phyloP scores from a whole-genome alignment of 2,888 invertebrate species.

The Serripes groenlandicus region DNA sequence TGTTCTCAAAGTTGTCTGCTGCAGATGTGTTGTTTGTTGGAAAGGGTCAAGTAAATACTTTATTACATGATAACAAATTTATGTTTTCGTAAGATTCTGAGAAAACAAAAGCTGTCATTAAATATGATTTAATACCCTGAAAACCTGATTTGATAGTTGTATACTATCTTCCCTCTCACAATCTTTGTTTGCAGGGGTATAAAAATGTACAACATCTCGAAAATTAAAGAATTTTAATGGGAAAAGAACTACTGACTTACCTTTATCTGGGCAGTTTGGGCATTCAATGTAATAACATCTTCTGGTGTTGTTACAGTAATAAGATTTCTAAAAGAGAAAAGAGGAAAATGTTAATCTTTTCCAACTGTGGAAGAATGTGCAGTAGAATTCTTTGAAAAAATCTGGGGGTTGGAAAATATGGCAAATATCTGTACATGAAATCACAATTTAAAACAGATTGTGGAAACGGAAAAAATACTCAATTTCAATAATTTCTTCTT shows the following conservation, averaged over 20 bases:
- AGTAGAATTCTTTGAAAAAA: too few species aligned
- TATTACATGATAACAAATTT: background rate
- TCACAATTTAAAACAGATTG: background rate
- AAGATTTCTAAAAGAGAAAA: slow-evolving; percentile 75
- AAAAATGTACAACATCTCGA: too few species aligned
- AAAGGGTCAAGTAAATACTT: background rate
- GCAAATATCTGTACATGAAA: too few species aligned
- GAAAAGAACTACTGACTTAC: too few species aligned
- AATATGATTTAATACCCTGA: too few species aligned
- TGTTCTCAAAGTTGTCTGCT: background rate
- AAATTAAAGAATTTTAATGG: too few species aligned
- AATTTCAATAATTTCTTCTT: background rate
- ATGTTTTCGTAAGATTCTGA: background rate
- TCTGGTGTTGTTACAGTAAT: slow-evolving; percentile 91
- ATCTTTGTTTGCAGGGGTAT: too few species aligned
- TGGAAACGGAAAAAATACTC: background rate
- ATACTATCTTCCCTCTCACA: too few species aligned
- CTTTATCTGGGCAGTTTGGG: slow-evolving; percentile 91
- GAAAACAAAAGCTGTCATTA: background rate
- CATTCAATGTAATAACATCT: slow-evolving; percentile 90
- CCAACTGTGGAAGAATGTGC: too few species aligned
- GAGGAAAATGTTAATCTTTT: background rate
- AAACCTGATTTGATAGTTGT: too few species aligned
- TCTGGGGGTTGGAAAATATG: too few species aligned
- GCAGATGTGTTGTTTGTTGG: background rate